Conservation (phyloP, 2,888 invertebrate genomes). For the Mesorhabditis belari region DNA sequence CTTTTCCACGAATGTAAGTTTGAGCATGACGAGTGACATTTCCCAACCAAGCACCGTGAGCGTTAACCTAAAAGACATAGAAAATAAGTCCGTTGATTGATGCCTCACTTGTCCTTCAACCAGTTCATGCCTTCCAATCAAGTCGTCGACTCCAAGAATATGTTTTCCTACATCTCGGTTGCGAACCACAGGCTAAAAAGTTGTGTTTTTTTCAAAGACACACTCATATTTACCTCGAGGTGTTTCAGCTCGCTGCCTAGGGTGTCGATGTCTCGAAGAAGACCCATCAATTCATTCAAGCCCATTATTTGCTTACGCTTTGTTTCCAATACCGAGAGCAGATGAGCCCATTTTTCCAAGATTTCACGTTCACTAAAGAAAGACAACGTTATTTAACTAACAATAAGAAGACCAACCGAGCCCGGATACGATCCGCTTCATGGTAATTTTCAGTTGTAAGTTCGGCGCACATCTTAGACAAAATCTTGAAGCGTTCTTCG, state of each 20-base stretch:
- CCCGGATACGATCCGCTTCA: conserved; percentile 72
- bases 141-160: conserved; percentile 84
- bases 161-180: conserved; percentile 78
- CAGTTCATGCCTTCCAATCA: conserved; percentile 84
- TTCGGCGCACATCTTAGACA: conserved; percentile 86
- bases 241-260: conserved; percentile 75
- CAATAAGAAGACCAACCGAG: conserved; percentile 12
- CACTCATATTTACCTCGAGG: conserved; percentile 67
- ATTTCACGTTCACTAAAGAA: conserved; percentile 68
- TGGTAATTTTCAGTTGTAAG: conserved; percentile 84
- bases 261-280: conserved; percentile 84
- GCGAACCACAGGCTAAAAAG: conserved; percentile 22
- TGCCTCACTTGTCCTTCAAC: conserved; percentile 67
- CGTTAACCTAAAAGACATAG: conserved; percentile 24
- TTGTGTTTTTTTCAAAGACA: background rate
- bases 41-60: conserved; percentile 42
- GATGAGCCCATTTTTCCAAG: conserved; percentile 71
- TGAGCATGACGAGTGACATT: conserved; percentile 33
- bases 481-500: conserved; percentile 85
- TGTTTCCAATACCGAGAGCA: conserved; percentile 76
- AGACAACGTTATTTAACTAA: background rate
- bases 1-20: conserved; percentile 43
- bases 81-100: background rate
- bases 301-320: conserved; percentile 62
- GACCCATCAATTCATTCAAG: conserved; percentile 76